Evolutionary conservation across 2,888 invertebrate species (phyloP).

Genomic region (Trachelus stipa): DNA sequence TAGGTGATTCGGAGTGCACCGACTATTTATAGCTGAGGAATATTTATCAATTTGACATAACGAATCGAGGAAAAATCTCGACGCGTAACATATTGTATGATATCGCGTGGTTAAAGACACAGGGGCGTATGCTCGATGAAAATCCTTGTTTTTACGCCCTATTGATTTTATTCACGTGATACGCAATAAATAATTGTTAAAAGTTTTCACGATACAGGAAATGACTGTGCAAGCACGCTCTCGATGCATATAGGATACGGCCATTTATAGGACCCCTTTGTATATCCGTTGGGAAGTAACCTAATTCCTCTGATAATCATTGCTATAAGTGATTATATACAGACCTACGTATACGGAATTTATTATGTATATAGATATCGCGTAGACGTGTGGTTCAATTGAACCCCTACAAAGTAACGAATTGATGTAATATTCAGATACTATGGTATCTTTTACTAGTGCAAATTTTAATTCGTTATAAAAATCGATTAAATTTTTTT

Average conservation of each 20-base stretch:
- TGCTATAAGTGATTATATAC: constrained; percentile 35
- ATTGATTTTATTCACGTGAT: background rate
- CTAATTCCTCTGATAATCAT: constrained; percentile 41
- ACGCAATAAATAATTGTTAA: background rate
- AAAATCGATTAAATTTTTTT: background rate
- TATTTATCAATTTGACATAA: background rate
- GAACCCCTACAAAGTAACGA: background rate
- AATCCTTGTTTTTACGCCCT: too few species aligned
- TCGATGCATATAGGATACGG: constrained; percentile 35
- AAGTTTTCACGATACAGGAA: background rate
- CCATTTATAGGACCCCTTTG: constrained; percentile 41
- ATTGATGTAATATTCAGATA: background rate
- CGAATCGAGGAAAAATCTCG: background rate
- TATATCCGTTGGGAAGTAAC: constrained; percentile 46
- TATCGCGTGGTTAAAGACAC: background rate
- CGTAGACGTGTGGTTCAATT: constrained; percentile 12
- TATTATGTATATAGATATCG: constrained; percentile 17
- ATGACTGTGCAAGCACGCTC: constrained; percentile 19
- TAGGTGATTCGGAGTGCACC: background rate
- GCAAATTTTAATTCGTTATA: background rate
- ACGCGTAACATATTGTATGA: too few species aligned
- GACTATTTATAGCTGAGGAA: background rate
- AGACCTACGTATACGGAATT: constrained; percentile 30
- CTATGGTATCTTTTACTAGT: background rate
- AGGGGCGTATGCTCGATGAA: too few species aligned